Percentiles rank a stretch among this genome's conserved stretches.
These are phyloP conservation scores for Amphiprion ocellaris DNA, from an alignment of 2,113 vertebrate genomes.

Conservation along the genomic window DNA sequence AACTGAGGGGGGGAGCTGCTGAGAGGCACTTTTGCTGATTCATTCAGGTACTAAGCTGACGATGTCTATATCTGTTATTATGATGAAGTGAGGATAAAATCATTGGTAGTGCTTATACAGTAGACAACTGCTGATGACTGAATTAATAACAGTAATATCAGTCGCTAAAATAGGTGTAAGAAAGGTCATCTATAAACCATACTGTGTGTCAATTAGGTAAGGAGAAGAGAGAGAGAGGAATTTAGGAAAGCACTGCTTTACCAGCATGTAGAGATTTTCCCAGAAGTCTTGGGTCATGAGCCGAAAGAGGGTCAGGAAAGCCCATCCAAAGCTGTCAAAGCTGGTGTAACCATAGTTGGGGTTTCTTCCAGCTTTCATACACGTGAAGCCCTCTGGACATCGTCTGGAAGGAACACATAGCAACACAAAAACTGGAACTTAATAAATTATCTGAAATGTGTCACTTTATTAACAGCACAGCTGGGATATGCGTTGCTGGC, in stretches of 20 bases:
- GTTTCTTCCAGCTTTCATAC: slow-evolving; percentile 98
- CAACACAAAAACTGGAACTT: background rate
- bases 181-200: too few species aligned
- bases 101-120: slow-evolving; percentile 33
- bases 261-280: slow-evolving; percentile 98
- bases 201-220: background rate
- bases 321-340: slow-evolving; percentile 99
- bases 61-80: slow-evolving; percentile 26
- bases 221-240: background rate
- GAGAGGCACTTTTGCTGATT: slow-evolving; percentile 55
- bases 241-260: slow-evolving; percentile 64
- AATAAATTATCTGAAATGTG: slow-evolving; percentile 4
- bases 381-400: slow-evolving; percentile 95
- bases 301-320: slow-evolving; percentile 96
- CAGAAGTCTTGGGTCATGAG: slow-evolving; percentile 99
- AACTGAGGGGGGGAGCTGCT: slow-evolving; percentile 22
- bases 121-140: background rate
- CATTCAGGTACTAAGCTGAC: slow-evolving; percentile 50
- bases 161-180: too few species aligned
- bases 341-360: slow-evolving; percentile 99
- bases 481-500: background rate
- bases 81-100: slow-evolving; percentile 40
- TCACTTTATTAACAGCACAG: background rate
- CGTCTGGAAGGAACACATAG: slow-evolving; percentile 79
- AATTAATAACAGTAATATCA: too few species aligned